Base-by-base conservation (phyloP, 64 coral and sea anemone genomes). In the Actinia equina region DNA sequence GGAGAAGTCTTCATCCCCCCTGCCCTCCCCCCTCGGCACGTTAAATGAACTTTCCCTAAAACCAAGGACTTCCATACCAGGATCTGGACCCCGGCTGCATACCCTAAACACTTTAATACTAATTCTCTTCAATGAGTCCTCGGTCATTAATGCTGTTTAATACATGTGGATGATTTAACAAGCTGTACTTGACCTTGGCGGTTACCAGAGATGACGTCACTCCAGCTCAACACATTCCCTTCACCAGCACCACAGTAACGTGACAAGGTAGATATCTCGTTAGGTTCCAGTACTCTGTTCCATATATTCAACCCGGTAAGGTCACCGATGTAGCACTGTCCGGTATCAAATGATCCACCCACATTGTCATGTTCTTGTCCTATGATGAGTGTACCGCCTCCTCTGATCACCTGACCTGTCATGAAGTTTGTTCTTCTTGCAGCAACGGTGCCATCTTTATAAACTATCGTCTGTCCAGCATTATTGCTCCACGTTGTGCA, bases 281-380 rank as follows among this genome's bases (percentile, higher is more conserved):
- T 62, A 18, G 59, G 14, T 52, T 43, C 63, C 2, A 89, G 58
- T 23, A 82, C 88, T 22, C 88, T 89, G 59, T 83, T 89, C 88
- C 88, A 89, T 13, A 89, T 70, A 43, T 89, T 89, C 17, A 89
- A 46, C 22, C 37, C 80, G 10, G 77, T 89, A 1, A 89, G 57
- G 56, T 89, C 88, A 44, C 88, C 88, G 45, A 89, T 7, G 61
- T 25, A 89, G 14, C 22, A 62, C 80, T 89, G 88, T 18, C 20
- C 6, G 0, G 20, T 0, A 19, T 83, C 19, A 83, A 89, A 89
- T 22, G 22, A 30, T 17, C 88, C 88, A 9, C 88, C 88, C 19
- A 45, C 45, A 5, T 15, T 51, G 37, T 89, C 88, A 26, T 89
- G 88, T 2, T 89, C 88, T 20, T 89, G 77, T 26, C 88, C 88